Base-by-base conservation (phyloP, 35 echinoderm and acorn worm species). In the Hemicentrotus pulcherrimus region DNA sequence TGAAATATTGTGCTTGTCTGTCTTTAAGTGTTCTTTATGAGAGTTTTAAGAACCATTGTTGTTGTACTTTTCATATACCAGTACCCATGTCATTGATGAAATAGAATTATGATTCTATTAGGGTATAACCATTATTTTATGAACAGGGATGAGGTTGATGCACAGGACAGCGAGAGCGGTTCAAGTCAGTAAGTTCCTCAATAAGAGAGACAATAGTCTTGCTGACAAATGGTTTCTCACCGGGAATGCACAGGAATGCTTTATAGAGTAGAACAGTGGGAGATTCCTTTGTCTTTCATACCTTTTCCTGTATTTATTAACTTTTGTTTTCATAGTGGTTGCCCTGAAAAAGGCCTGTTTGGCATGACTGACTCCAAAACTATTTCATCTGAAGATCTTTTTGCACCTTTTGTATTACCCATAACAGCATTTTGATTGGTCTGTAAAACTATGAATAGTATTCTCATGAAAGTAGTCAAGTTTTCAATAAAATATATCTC, bases 131-230 rank as follows among this genome's bases (percentile, higher is more conserved):
- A 78, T 78, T 78, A 78, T 78, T n/a, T 78, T 28, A 78, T n/a
- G 65, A 78, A 78, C 65, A 78, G 65, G 65, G 65, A 78, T 78
- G 65, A 78, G 24, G 19, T 78, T 78, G 65, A 78, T 78, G 65
- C 4, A 78, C 65, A 78, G 19, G 65, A 78, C n/a, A 78, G 19
- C n/a, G 65, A n/a, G 19, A 28, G 65, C 65, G 19, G 19, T 28
- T 78, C 65, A n/a, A 6, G 19, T 78, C 65, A 78, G 65, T 78
- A 78, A 78, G 65, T 78, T 78, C 65, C 18, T 78, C 22, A 3
- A n/a, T 59, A 8, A 78, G 65, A 78, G 65, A 28, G 28, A 78
- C 22, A 1, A 5, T 15, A 5, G 65, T 78, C 65, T 78, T 78
- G 22, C 65, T n/a, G 19, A 78, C 65, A 78, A 78, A 6, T 28